Evolutionary conservation across 2,797 vertebrate genomes (phyloP).

Genomic region (Clarias pachynema): DNA sequence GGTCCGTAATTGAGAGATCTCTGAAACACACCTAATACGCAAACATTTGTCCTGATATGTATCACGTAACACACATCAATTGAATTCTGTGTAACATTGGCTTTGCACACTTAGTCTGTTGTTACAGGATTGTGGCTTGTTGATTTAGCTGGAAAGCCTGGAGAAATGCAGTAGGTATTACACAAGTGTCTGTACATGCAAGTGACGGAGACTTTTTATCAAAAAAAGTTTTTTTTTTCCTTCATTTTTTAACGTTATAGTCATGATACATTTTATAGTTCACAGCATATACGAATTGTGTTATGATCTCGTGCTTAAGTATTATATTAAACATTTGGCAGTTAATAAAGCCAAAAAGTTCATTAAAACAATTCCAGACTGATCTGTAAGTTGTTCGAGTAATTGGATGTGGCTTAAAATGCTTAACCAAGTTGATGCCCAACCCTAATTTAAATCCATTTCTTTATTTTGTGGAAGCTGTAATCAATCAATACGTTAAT

Average conservation of each 20-base stretch:
- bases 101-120: background rate
- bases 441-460: background rate
- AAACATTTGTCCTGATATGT: conserved; percentile 3
- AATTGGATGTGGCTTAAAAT: background rate
- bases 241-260: background rate
- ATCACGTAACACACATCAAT: background rate
- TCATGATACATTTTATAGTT: background rate
- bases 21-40: conserved; percentile 7
- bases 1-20: background rate
- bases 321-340: background rate
- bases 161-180: background rate
- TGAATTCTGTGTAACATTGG: background rate
- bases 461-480: background rate
- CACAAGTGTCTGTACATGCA: background rate
- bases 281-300: background rate
- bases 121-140: background rate
- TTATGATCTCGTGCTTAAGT: background rate
- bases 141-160: background rate
- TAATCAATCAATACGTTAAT: background rate
- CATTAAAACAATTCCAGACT: background rate
- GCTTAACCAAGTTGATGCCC: background rate
- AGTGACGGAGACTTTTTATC: background rate
- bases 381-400: background rate
- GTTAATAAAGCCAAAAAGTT: background rate
- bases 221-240: too few species aligned